Base-by-base conservation (phyloP, 2,888 invertebrate genomes). In the Cheilosia urbana region DNA sequence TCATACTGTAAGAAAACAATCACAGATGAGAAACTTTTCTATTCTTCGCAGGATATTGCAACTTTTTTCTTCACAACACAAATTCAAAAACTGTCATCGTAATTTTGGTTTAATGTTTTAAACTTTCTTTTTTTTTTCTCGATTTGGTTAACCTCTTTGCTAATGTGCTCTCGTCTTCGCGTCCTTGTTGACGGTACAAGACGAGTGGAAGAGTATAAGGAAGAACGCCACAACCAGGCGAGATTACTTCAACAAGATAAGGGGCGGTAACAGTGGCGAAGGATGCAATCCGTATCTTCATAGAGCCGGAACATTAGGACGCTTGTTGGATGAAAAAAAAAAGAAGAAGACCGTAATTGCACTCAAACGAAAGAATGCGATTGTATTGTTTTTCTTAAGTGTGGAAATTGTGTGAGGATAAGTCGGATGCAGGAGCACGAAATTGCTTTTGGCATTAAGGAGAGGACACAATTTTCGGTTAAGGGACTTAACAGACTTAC, bases 371-470 rank as follows among this genome's bases (percentile, higher is more conserved):
- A 27, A 40, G 47, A 66, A 40, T 78, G 45, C 53, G 40, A 68
- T 73, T 73, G 63, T 63, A 84, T 79, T 84, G 83, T 69, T 69
- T 84, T 49, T 45, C 21, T 69, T 63, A 79, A 73, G 79, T 73
- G 78, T 68, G 62, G 49, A 73, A 37, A 57, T 37, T 37, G 37
- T 69, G 72, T 49, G 24, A 30, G 63, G 65, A 34, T 58, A 62
- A 72, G 40, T 49, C 62, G 72, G 72, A 77, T 71, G 83, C 57
- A 73, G 66, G 24, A 57, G 68, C 30, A 75, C 37, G 65, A 84
- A 84, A 84, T 84, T 79, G 69, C 79, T 84, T 79, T 79, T 84
- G 79, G 68, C 69, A 75, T 84, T 84, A 79, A 60, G 65, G 42
- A 78, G 66, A 78, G 72, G 72, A 83, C 47, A 78, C 62, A 63